Evolutionary conservation across 1,140 invertebrate genomes (phyloP), one percentile per base, ranked within the genome.

Genomic region (Magallana gigas): DNA sequence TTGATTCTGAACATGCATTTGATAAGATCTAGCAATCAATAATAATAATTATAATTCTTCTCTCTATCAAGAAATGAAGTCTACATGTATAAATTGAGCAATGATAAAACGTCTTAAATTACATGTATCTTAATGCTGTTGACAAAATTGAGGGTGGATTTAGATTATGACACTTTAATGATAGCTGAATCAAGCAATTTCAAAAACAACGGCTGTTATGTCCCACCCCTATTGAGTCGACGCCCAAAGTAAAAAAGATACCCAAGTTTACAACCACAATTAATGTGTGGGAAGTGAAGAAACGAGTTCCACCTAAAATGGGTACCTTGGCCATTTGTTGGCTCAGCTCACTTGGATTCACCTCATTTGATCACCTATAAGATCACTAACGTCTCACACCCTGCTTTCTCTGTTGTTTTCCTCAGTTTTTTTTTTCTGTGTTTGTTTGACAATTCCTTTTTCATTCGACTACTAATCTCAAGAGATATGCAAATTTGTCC

Each of bases 401-500:
- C 68, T 29, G 68, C 68, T 76, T 76, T 76, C 68, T 76, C 23
- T 76, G 68, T 76, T 76, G 68, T 76, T 76, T 76, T 76, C 8
- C 23, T 48, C 36, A 48, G 14, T 29, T 76, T 76, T 76, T 18
- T 76, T 76, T 76, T 18, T 71, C 29, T 71, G 48, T 76, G 68
- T 76, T 76, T 76, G 68, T 76, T 76, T 76, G 68, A 76, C 23
- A 29, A 76, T 76, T 76, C 29, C 36, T 71, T 68, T 76, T 29
- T 76, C 14, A 76, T 76, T 76, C 29, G 11, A 76, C 23, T 29
- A 76, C 68, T 76, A 76, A 76, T 76, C 68, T 76, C 68, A 36
- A 76, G 68, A 76, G 68, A 76, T 76, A 12, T 36, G 23, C 68
- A 76, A 76, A 76, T 76, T 76, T 76, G 68, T 76, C 68, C 68